Percentiles rank a stretch among this genome's conserved stretches.
Conservation (phyloP, 2,797 vertebrate genomes). For the Harpagifer antarcticus region DNA sequence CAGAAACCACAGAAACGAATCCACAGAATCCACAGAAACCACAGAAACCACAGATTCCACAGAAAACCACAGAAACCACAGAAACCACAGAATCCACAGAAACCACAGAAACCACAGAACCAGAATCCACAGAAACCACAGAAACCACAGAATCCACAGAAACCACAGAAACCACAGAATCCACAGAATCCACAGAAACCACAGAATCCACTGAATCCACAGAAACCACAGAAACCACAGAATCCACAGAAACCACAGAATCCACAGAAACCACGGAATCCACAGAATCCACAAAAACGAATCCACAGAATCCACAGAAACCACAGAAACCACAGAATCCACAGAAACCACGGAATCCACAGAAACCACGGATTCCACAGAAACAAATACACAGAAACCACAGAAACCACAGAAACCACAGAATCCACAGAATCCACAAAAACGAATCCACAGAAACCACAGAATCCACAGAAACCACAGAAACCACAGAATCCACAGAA, state of each 20-base stretch:
- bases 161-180: conserved; percentile 7
- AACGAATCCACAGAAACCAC: conserved; percentile 7
- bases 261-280: conserved; percentile 43
- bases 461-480: conserved; percentile 9
- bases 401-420: conserved; percentile 20
- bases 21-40: conserved; percentile 23
- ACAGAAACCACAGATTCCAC: conserved; percentile 20
- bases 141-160: conserved; percentile 38
- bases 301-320: conserved; percentile 45
- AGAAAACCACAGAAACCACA: conserved; percentile 38
- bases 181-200: conserved; percentile 44
- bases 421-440: conserved; percentile 35
- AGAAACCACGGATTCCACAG: conserved; percentile 5
- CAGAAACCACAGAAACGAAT: conserved; percentile 4
- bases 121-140: conserved; percentile 6
- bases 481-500: too few species aligned
- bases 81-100: neutral
- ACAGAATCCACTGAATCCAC: conserved; percentile 32
- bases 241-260: conserved; percentile 42
- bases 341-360: conserved; percentile 17
- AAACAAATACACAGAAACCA: conserved; percentile 37
- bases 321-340: conserved; percentile 45
- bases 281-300: conserved; percentile 43
- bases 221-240: conserved; percentile 27
- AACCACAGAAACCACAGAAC: conserved; percentile 33